phyloP scores from a whole-genome alignment of 1,140 invertebrate genomes.

The Phocides pigmalion region DNA sequence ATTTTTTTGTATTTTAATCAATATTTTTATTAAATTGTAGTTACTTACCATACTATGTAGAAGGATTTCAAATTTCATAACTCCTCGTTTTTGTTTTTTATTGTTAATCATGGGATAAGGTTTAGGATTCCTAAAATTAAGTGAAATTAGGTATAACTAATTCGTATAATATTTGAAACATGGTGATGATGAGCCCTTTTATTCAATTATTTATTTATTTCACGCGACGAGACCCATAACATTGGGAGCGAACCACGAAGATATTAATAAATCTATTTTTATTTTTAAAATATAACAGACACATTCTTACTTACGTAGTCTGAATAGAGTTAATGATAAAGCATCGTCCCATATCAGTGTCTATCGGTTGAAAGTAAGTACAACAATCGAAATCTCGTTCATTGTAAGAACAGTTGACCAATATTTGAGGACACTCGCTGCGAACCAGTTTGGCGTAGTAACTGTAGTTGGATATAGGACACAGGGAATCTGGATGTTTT shows the following conservation, averaged over 20 bases:
- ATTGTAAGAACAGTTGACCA: conserved; percentile 86
- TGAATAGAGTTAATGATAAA: conserved; percentile 87
- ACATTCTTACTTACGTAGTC: conserved; percentile 63
- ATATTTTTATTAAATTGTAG: too few relatives aligned
- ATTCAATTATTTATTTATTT: too few relatives aligned
- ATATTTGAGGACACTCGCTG: conserved; percentile 83
- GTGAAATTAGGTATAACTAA: not conserved
- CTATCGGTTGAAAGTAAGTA: conserved; percentile 85
- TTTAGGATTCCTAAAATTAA: conserved; percentile 52
- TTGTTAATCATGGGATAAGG: conserved; percentile 75
- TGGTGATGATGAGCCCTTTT: too few relatives aligned
- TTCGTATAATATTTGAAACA: too few relatives aligned
- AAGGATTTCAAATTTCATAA: conserved; percentile 82
- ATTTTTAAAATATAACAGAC: too few relatives aligned
- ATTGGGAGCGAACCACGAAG: too few relatives aligned
- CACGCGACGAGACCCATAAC: too few relatives aligned
- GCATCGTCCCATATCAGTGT: conserved; percentile 87
- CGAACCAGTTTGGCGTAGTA: conserved; percentile 84
- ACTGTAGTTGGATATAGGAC: conserved; percentile 81
- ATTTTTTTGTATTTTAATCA: too few relatives aligned
- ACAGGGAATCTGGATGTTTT: conserved; percentile 60
- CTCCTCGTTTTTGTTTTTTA: conserved; percentile 81
- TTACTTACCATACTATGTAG: conserved; percentile 81
- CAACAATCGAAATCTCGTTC: conserved; percentile 86
- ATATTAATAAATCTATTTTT: too few relatives aligned